These are phyloP conservation scores for Galaxea fascicularis DNA, from an alignment of 92 coral and sea anemone genomes.

Conservation along the genomic window DNA sequence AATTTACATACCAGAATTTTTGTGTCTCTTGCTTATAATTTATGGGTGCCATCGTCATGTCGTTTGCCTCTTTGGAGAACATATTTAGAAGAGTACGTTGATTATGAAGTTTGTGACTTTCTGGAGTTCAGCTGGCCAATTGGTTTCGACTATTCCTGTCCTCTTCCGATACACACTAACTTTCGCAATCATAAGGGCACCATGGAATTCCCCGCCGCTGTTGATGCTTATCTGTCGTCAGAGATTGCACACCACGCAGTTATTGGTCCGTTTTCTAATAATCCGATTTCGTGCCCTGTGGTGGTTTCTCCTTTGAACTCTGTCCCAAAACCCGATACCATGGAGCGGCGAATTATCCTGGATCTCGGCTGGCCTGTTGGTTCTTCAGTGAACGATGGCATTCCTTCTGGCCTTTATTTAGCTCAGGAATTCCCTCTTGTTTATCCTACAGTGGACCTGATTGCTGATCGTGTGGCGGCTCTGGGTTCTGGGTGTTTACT, in stretches of 20 bases:
- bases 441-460: not conserved
- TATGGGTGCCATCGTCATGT: not conserved
- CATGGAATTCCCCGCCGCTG: conserved; percentile 3
- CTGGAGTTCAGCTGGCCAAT: conserved; percentile 47
- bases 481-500: conserved; percentile 32
- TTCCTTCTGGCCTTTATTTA: not conserved
- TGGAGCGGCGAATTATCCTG: conserved; percentile 33
- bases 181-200: conserved; percentile 40
- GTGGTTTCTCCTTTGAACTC: conserved; percentile 5
- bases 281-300: not conserved
- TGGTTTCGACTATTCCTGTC: conserved; percentile 14
- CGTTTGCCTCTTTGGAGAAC: conserved; percentile 1
- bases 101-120: not conserved
- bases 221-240: conserved; percentile 24
- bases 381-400: conserved; percentile 47
- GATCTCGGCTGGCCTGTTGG: conserved; percentile 50
- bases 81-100: not conserved
- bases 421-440: not conserved
- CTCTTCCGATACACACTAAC: conserved; percentile 19
- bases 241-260: conserved; percentile 1
- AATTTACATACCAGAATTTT: conserved; percentile 8
- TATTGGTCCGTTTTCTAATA: conserved; percentile 35
- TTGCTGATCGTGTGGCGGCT: not conserved
- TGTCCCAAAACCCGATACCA: conserved; percentile 29
- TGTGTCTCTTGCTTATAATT: conserved; percentile 10